phyloP scores from a whole-genome alignment of 2,797 vertebrate genomes.

The Typhlichthys eigenmanni region DNA sequence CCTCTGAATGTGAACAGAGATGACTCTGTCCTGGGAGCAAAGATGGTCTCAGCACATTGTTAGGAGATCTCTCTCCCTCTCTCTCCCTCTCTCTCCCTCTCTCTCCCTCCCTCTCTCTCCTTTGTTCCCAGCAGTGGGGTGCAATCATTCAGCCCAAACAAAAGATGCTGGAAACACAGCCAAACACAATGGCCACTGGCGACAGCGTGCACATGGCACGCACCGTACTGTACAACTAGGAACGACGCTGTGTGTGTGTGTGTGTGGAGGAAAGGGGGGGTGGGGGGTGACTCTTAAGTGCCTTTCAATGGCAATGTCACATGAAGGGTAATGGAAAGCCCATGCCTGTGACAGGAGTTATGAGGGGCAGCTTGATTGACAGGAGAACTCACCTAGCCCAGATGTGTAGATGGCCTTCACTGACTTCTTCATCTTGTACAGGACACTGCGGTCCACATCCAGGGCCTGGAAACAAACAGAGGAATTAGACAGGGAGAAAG shows the following conservation, averaged over 20 bases:
- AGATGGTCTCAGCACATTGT: constrained; percentile 71
- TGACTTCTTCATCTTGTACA: constrained; percentile 99
- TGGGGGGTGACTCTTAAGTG: no score
- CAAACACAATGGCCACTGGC: constrained; percentile 47
- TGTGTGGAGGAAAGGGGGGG: no score
- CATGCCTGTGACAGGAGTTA: not conserved
- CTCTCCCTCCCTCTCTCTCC: not conserved
- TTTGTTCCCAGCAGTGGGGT: constrained; percentile 48
- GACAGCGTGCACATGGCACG: constrained; percentile 23
- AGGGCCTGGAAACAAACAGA: constrained; percentile 80
- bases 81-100: constrained; percentile 26
- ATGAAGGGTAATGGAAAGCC: no score
- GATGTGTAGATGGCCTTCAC: constrained; percentile 97
- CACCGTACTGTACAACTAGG: not conserved
- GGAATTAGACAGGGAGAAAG: constrained; percentile 28
- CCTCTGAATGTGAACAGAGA: constrained; percentile 69
- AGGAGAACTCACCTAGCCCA: constrained; percentile 87
- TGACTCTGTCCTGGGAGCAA: constrained; percentile 69
- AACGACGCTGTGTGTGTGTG: no score
- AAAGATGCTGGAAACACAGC: constrained; percentile 66
- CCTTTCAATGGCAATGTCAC: no score
- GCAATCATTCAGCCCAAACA: constrained; percentile 62
- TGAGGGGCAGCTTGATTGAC: not conserved
- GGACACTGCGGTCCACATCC: constrained; percentile 95
- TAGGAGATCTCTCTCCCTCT: constrained; percentile 42